Conservation (phyloP, 2,888 invertebrate species). For the Pomacea canaliculata region DNA sequence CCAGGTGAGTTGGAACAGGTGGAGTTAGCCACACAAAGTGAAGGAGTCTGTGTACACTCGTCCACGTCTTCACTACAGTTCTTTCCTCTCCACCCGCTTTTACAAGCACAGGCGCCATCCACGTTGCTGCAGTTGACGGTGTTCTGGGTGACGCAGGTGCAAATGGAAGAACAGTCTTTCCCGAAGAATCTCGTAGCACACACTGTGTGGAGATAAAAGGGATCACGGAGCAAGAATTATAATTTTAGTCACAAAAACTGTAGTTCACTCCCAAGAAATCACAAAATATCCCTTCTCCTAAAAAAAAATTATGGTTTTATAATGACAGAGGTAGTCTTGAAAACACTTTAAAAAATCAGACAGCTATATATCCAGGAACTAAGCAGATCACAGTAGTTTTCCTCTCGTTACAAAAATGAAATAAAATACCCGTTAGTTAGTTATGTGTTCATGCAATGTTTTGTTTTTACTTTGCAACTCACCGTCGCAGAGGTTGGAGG, state of each 20-base stretch:
- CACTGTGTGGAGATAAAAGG: neutral
- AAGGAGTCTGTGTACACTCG: conserved; percentile 12
- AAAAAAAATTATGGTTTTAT: too few species aligned
- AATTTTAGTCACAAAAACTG: too few species aligned
- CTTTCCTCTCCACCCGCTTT: conserved; percentile 29
- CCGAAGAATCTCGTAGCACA: conserved; percentile 28
- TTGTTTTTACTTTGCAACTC: neutral
- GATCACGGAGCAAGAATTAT: too few species aligned
- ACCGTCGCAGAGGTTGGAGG: neutral
- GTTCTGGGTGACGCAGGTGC: conserved; percentile 26
- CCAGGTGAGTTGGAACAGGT: conserved; percentile 6
- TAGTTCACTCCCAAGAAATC: too few species aligned
- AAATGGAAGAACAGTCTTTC: conserved; percentile 15
- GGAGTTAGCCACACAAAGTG: neutral
- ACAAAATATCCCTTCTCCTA: too few species aligned
- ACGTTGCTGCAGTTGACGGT: conserved; percentile 28
- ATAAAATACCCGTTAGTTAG: too few species aligned
- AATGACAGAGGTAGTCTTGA: too few species aligned
- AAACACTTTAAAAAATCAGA: too few species aligned
- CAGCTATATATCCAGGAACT: too few species aligned
- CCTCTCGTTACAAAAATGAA: too few species aligned
- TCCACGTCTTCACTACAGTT: conserved; percentile 23
- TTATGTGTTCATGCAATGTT: too few species aligned
- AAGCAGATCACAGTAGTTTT: too few species aligned
- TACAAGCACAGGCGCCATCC: conserved; percentile 34